A percentile compares a stretch with the other conserved stretches of the same genome.
Evolutionary conservation across 2,797 vertebrate species (phyloP).

Genomic region (Myotis vivesi): DNA sequence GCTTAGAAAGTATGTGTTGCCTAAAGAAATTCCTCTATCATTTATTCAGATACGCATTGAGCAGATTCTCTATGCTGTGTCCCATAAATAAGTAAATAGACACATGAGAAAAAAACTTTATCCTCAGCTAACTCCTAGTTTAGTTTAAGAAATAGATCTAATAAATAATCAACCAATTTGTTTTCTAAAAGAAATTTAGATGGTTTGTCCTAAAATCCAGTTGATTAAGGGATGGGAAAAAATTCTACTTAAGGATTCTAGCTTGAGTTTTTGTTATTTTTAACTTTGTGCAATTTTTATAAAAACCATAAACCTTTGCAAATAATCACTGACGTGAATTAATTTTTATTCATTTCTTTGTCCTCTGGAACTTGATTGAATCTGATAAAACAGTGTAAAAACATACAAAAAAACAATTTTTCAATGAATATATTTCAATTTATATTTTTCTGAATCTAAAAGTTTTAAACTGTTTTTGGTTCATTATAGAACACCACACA

Average conservation of each 20-base stretch:
- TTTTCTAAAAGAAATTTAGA: constrained; percentile 18
- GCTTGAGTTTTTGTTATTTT: constrained; percentile 39
- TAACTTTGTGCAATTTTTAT: not conserved
- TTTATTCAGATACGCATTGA: not conserved
- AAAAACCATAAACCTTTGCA: not conserved
- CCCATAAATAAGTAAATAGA: constrained; percentile 18
- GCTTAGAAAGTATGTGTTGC: not conserved
- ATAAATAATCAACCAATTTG: not conserved
- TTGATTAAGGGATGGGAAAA: not conserved
- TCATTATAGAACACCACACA: constrained; percentile 33
- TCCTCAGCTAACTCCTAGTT: not conserved
- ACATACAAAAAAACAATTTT: not conserved
- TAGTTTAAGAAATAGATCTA: constrained; percentile 36
- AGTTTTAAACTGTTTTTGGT: constrained; percentile 23
- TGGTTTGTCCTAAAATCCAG: constrained; percentile 24
- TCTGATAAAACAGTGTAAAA: not conserved
- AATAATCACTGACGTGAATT: constrained; percentile 7
- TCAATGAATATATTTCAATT: not conserved
- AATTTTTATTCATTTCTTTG: constrained; percentile 37
- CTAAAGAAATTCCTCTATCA: constrained; percentile 3
- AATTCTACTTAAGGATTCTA: constrained; percentile 9
- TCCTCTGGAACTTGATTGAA: constrained; percentile 5
- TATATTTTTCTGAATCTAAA: constrained; percentile 38
- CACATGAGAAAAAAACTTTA: not conserved
- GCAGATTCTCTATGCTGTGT: not conserved